Conservation (phyloP, 1,140 invertebrate species). For the Galleria mellonella region DNA sequence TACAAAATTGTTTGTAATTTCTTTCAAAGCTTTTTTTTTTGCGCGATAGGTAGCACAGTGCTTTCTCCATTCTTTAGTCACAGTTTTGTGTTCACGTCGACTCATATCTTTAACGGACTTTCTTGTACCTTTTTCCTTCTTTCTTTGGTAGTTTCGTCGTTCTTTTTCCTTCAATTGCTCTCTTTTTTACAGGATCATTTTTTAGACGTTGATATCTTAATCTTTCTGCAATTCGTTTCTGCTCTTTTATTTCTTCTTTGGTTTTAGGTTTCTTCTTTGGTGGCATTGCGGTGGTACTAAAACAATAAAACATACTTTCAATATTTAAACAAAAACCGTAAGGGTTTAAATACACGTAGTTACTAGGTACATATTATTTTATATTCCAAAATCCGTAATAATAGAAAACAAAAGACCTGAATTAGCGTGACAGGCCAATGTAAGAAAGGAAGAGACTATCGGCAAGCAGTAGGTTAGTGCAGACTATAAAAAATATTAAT, state of each 20-base stretch:
- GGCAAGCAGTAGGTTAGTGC: neutral
- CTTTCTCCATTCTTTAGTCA: neutral
- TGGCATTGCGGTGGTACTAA: neutral
- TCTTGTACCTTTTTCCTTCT: constrained; percentile 5
- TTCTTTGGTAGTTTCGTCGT: constrained; percentile 2
- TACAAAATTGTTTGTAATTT: too few relatives aligned
- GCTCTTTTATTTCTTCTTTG: constrained; percentile 4
- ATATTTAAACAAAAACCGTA: neutral
- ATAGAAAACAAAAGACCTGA: neutral
- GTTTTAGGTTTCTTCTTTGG: constrained; percentile 8
- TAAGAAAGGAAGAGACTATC: neutral
- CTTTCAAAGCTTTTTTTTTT: neutral
- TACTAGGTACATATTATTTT: neutral
- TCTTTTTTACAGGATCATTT: constrained; percentile 6
- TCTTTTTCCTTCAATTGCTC: constrained; percentile 7
- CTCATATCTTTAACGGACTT: constrained; percentile 4
- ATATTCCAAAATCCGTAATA: neutral
- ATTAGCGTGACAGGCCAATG: neutral
- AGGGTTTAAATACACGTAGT: neutral
- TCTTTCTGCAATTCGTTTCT: constrained; percentile 5
- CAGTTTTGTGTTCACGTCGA: constrained; percentile 3
- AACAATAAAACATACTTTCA: neutral
- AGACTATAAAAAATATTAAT: neutral
- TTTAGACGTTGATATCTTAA: constrained; percentile 8
- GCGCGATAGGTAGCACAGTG: neutral